phyloP scores from a whole-genome alignment of 2,888 invertebrate species.

The Sialis fuliginosa region DNA sequence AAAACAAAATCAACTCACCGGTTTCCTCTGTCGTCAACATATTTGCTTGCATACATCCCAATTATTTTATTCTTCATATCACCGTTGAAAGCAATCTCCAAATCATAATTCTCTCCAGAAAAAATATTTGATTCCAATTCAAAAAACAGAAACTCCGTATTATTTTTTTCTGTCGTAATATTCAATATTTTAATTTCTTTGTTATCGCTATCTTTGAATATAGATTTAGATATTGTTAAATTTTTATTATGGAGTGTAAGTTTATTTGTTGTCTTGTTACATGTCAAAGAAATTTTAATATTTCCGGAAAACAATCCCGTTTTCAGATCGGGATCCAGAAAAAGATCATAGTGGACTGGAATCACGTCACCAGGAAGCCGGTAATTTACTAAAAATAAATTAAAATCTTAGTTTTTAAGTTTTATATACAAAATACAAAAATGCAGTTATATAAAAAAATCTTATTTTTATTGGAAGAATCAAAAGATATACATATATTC shows the following conservation, averaged over 20 bases:
- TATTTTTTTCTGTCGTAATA: conserved; percentile 13
- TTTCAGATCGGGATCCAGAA: conserved; percentile 43
- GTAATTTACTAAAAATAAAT: conserved; percentile 17
- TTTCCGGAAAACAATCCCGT: conserved; percentile 35
- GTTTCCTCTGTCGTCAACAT: conserved; percentile 25
- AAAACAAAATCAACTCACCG: conserved; percentile 24
- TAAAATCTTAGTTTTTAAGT: too few relatives aligned
- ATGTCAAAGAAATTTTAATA: conserved; percentile 28
- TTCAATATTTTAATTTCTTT: background rate
- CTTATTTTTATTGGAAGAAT: too few relatives aligned
- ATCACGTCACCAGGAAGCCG: conserved; percentile 37
- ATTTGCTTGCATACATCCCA: conserved; percentile 54
- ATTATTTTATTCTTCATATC: conserved; percentile 45
- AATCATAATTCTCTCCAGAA: conserved; percentile 24
- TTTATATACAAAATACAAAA: too few relatives aligned
- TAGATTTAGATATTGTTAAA: conserved; percentile 1
- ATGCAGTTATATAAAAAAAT: too few relatives aligned
- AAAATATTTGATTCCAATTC: conserved; percentile 19
- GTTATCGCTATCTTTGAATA: background rate
- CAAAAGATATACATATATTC: too few relatives aligned
- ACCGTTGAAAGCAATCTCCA: conserved; percentile 44
- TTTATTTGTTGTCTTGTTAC: conserved; percentile 25
- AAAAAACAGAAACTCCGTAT: conserved; percentile 26
- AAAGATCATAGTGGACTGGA: conserved; percentile 49
- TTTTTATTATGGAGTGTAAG: conserved; percentile 42